Base-by-base conservation (phyloP, 2,113 vertebrate species). In the Holacanthus passer region DNA sequence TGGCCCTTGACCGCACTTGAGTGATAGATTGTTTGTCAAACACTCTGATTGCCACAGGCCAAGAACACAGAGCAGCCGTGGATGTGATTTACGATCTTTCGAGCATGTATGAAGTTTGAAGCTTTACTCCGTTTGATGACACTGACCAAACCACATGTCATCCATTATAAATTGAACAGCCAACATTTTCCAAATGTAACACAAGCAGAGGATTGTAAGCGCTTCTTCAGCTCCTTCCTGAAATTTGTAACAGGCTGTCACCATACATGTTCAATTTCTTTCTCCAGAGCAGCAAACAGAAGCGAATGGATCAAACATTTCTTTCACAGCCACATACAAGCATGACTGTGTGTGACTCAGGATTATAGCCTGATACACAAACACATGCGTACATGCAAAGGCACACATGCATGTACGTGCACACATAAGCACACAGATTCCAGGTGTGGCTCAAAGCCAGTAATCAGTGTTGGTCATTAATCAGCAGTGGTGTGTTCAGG, bases 11-110 rank as follows among this genome's bases (percentile, higher is more conserved):
- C 52, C 16, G 37, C 68, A 11, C 63, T 81, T 66, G 32, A 66
- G 62, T 83, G 75, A 90, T 83, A 22, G 76, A 58, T 24, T 53
- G 76, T 71, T 89, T 74, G 52, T 85, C 67, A 70, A 76, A 81
- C n/a, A 29, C 58, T 27, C 50, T 68, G 73, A 79, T 78, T 83
- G 63, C 73, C 29, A 31, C 11, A 55, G 47, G 39, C 41, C 52
- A 70, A 67, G 37, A 77, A 53, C 3, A 5, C 53, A n/a, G 19
- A 48, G 32, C 58, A 14, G 63, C 45, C 75, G 43, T n/a, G 29
- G 32, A 7, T 77, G 69, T 83, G n/a, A 78, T 87, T 88, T 64
- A 78, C 75, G 27, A 37, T 71, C 45, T 73, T 55, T 70, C 43
- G 72, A 55, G 41, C 55, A 52, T 78, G 70, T 53, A 22, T 69